A percentile compares a stretch with the other conserved stretches of the same genome.
These are phyloP conservation scores for Hyaena hyaena DNA, from an alignment of 2,113 vertebrate species.

Conservation along the genomic window DNA sequence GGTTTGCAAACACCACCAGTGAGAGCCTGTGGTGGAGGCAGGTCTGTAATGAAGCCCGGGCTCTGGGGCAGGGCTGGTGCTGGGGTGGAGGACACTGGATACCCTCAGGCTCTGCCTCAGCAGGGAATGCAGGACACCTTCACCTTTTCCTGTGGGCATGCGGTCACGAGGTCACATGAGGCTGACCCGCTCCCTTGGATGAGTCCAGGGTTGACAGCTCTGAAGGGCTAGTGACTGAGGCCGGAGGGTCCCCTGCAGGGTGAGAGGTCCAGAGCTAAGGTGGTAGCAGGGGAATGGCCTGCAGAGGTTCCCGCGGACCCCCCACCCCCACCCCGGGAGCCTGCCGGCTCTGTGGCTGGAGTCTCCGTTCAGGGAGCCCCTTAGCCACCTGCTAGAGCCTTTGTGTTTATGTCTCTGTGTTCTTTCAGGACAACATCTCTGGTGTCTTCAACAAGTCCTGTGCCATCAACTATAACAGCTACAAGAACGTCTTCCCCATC, in stretches of 20 bases:
- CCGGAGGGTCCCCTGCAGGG: background rate
- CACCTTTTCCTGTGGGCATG: too few species aligned
- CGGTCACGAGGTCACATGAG: accelerated
- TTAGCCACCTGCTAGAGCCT: background rate
- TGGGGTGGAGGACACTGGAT: background rate
- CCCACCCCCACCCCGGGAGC: too few species aligned
- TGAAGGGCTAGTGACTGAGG: background rate
- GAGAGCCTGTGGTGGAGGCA: background rate
- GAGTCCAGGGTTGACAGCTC: too few species aligned
- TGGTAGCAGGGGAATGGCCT: accelerated
- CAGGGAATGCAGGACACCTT: too few species aligned
- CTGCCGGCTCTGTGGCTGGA: too few species aligned
- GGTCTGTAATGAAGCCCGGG: too few species aligned
- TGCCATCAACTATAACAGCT: conserved; percentile 95
- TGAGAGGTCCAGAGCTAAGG: background rate
- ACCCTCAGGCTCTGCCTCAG: background rate
- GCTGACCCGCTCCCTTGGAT: too few species aligned
- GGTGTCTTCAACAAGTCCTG: conserved; percentile 98
- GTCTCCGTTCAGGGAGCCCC: background rate
- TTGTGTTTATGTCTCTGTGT: conserved; percentile 15
- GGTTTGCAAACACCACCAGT: accelerated
- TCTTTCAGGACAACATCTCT: conserved; percentile 91
- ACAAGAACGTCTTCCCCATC: conserved; percentile 95
- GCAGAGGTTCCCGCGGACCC: accelerated
- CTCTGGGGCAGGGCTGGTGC: background rate